Evolutionary conservation across 1,140 invertebrate species (phyloP).

Genomic region (Ctenoplectra terminalis): DNA sequence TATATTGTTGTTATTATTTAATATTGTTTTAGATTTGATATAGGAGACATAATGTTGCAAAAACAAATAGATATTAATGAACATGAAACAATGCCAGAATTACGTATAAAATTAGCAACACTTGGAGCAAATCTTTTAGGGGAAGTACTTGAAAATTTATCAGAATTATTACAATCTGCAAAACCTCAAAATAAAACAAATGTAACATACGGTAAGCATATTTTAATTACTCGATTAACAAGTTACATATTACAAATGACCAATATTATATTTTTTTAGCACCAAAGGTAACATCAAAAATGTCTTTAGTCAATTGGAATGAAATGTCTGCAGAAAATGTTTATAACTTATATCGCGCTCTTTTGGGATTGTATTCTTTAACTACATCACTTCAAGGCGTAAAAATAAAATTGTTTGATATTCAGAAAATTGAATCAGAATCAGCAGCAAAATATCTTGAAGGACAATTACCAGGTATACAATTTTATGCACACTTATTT

Average conservation of each 20-base stretch:
- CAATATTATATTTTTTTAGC: slow-evolving; percentile 82
- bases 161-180: slow-evolving; percentile 84
- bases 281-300: slow-evolving; percentile 86
- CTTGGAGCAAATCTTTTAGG: slow-evolving; percentile 88
- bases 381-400: slow-evolving; percentile 85
- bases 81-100: slow-evolving; percentile 86
- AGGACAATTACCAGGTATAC: slow-evolving; percentile 29
- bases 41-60: slow-evolving; percentile 91
- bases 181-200: slow-evolving; percentile 85
- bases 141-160: slow-evolving; percentile 86
- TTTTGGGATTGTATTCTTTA: slow-evolving; percentile 86
- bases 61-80: slow-evolving; percentile 84
- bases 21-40: slow-evolving; percentile 87
- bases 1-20: not conserved
- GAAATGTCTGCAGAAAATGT: slow-evolving; percentile 85
- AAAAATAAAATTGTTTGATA: slow-evolving; percentile 85
- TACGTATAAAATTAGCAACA: slow-evolving; percentile 86
- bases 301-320: slow-evolving; percentile 86
- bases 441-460: slow-evolving; percentile 28
- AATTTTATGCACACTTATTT: not conserved
- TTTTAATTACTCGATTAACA: not conserved
- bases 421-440: slow-evolving; percentile 73
- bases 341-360: slow-evolving; percentile 87
- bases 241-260: slow-evolving; percentile 16
- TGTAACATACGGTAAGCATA: slow-evolving; percentile 87